Evolutionary conservation across 2,797 vertebrate genomes (phyloP).

Genomic region (Sciurus vulgaris): DNA sequence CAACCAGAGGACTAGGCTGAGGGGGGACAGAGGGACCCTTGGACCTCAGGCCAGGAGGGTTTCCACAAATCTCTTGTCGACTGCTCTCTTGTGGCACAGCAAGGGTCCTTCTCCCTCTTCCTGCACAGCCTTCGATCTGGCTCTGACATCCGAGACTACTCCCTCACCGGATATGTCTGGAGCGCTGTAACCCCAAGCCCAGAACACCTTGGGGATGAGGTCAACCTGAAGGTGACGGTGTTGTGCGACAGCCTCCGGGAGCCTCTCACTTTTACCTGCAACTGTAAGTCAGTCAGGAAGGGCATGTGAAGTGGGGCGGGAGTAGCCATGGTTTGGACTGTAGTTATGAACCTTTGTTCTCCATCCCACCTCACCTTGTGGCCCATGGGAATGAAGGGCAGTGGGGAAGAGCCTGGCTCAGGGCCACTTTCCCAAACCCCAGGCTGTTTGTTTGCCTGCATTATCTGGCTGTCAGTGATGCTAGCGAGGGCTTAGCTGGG

Average conservation of each 20-base stretch:
- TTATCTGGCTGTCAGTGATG: background rate
- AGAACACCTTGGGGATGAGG: slow-evolving; percentile 92
- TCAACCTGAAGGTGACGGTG: slow-evolving; percentile 95
- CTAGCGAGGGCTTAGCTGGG: background rate
- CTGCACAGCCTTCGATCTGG: slow-evolving; percentile 91
- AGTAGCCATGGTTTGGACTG: background rate
- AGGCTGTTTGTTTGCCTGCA: background rate
- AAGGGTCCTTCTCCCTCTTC: background rate
- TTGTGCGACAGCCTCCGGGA: slow-evolving; percentile 92
- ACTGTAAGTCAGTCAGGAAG: slow-evolving; percentile 89
- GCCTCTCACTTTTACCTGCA: slow-evolving; percentile 96
- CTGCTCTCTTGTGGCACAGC: background rate
- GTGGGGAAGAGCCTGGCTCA: background rate
- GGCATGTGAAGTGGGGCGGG: fast-evolving
- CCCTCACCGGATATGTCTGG: slow-evolving; percentile 93
- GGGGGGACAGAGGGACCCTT: background rate
- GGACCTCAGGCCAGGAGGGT: background rate
- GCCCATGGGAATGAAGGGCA: background rate
- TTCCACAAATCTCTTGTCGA: background rate
- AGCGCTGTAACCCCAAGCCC: slow-evolving; percentile 91
- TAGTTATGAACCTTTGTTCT: background rate
- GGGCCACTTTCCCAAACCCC: background rate
- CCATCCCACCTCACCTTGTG: background rate
- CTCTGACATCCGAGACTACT: slow-evolving; percentile 87
- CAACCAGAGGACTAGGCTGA: background rate